Evolutionary conservation across 2,888 invertebrate species (phyloP), one percentile per base, ranked within the genome.

Genomic region (Cheilosia pagana): DNA sequence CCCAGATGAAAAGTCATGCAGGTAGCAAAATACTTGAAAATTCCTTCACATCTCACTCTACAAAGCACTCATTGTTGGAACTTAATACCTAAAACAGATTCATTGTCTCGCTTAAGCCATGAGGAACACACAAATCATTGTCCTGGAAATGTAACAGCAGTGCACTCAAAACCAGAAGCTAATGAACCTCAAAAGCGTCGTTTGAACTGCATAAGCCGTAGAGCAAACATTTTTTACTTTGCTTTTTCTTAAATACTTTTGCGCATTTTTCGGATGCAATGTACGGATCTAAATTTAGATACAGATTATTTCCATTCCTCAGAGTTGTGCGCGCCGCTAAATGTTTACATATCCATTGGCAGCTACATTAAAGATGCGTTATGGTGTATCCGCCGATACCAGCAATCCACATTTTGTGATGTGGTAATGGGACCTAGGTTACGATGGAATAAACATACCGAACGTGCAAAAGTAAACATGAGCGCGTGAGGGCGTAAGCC

Each of bases 81-180:
- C 52, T 19, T 41, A 52, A 39, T 23, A 41, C 39, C 52, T n/a
- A n/a, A n/a, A n/a, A 67, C 23, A 3, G 6, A n/a, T 21, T 23
- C 35, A 1, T 23, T 10, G 16, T 35, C 6, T 14, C 10, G 21
- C 25, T 67, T 53, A 41, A 45, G 68, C 31, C 41, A 31, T 59
- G 28, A 41, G 50, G 71, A 79, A 21, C 53, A 79, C 62, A 79
- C 48, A 60, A 55, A n/a, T n/a, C 68, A 62, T 75, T 75, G 68
- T 75, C 62, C 67, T 63, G 62, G 35, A 31, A 21, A 48, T 35
- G 52, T 10, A 5, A 55, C 41, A 45, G 14, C 12, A 5, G 12
- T 3, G 12, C 23, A 35, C 19, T 23, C 3, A 23, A 23, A 53
- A 21, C 53, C 16, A 10, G 12, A 21, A 67, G 62, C 55, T 63